Base-by-base conservation (phyloP, 2,113 vertebrate species). In the Stictonetta naevosa region DNA sequence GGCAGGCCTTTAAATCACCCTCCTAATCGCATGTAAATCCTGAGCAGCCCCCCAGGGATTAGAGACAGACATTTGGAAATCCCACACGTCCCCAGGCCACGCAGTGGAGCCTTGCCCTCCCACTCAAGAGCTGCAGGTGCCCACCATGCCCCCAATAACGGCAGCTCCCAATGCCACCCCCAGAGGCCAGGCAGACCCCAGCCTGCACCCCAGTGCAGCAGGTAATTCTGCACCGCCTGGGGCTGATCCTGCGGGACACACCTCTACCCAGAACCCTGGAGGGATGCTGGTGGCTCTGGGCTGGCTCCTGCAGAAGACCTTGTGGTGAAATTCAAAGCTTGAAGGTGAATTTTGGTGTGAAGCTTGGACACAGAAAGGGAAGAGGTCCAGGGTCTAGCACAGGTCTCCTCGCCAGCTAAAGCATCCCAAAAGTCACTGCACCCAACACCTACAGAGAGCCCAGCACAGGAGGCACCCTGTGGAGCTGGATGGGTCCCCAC, bases 81-180 rank as follows among this genome's bases (percentile, higher is more conserved):
- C 59, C 88, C 82, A 25, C 42, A 28, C 0, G 26, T 36, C 60
- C 36, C 55, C 0, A 0, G 64, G 77, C 56, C 6, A 64, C 0
- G 19, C 52, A 38, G 50, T 0, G 0, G 82, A 50, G 40, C n/a
- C 0, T 0, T 33, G 79, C 1, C 31, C 28, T 29, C 59, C 53
- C 62, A 59, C 6, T n/a, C 38, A 0, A 22, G 11, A 58, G 75
- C 74, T 56, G 36, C 59, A 16, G 55, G 71, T 75, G 58, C 69
- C 86, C 66, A 7, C 6, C 2, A 53, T 9, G 42, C 22, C 73
- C 77, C 85, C 55, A 62, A 8, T 6, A 12, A 76, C 53, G 5
- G 63, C 1, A 4, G 64, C 68, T 77, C 44, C 67, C 68, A 5
- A 4, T 60, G 83, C 19, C 87, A 83, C 29, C 59, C 2, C 31